Evolutionary conservation across 2,888 invertebrate genomes (phyloP), one percentile per base, ranked within the genome.

Genomic region (Keiferia lycopersicella): DNA sequence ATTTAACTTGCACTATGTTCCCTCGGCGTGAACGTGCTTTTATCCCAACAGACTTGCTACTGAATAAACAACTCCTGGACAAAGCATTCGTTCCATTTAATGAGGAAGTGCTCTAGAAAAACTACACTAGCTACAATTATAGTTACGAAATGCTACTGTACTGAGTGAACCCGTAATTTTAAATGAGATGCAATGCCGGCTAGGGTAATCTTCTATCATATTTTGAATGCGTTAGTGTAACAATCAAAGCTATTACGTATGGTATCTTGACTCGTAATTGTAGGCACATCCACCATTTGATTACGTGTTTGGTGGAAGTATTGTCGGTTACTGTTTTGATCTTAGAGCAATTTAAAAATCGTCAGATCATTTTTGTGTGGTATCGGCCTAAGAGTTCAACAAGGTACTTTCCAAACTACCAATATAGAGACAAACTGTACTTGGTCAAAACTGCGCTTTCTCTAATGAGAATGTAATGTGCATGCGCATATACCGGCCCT

Each of bases 31-130:
- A 30, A 59, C 65, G 74, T 81, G 74, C 81, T 79, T 81, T 82
- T 81, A 80, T 83, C 73, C 76, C 71, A 69, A 67, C 74, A 61
- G 38, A 53, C 62, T 12, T 45, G 71, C 73, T 69, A 76, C 70
- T 72, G 70, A 71, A 75, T 74, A 71, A 71, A 70, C 77, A 69
- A 65, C 71, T 64, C 63, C 34, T 14, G 79, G 77, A 84, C 61
- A 82, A 80, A 78, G 74, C 76, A 77, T 76, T 79, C 79, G 82
- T 77, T 77, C 79, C 75, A 73, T 83, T 83, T 88, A 90, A 91
- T 88, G 84, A 90, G 90, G 90, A 90, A 91, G 83, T 86, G 89
- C 83, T 87, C 90, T 82, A 91, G 83, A 89, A 89, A 87, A 85
- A 83, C 81, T 77, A 79, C 75, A 74, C 72, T 72, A 76, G 79